phyloP scores from a whole-genome alignment of 2,113 vertebrate species.

The Scytalopus superciliaris region DNA sequence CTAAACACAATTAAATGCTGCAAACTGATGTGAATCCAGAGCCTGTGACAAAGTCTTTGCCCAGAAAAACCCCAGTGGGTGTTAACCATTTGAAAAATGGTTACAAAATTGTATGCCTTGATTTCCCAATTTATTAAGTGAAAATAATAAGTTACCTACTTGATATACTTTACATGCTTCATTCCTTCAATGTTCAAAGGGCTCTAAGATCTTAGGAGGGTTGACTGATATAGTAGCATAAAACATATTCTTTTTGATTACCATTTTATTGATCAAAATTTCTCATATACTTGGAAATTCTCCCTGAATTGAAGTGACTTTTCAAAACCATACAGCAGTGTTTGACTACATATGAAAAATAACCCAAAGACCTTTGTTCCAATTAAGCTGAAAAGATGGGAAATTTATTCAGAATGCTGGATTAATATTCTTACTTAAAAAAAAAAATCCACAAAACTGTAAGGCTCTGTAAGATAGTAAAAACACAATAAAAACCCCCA shows the following conservation, averaged over 20 bases:
- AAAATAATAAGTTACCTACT: neutral
- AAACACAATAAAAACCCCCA: neutral
- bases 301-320: neutral
- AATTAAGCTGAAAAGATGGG: neutral
- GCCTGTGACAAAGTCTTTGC: neutral
- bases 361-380: neutral
- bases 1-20: neutral
- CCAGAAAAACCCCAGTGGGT: fast-evolving
- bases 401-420: constrained; percentile 9
- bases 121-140: neutral
- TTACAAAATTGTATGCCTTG: neutral
- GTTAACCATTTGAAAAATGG: neutral
- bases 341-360: neutral
- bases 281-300: neutral
- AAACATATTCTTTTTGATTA: neutral
- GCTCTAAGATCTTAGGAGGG: neutral
- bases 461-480: neutral
- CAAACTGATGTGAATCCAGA: neutral
- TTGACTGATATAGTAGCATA: neutral
- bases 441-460: neutral
- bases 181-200: neutral
- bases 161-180: neutral
- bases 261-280: neutral
- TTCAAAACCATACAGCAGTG: neutral
- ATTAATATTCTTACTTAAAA: neutral